Percentiles rank a stretch among this genome's conserved stretches.
Conservation (phyloP, 2,888 invertebrate genomes). For the Seira sanloemensis region DNA sequence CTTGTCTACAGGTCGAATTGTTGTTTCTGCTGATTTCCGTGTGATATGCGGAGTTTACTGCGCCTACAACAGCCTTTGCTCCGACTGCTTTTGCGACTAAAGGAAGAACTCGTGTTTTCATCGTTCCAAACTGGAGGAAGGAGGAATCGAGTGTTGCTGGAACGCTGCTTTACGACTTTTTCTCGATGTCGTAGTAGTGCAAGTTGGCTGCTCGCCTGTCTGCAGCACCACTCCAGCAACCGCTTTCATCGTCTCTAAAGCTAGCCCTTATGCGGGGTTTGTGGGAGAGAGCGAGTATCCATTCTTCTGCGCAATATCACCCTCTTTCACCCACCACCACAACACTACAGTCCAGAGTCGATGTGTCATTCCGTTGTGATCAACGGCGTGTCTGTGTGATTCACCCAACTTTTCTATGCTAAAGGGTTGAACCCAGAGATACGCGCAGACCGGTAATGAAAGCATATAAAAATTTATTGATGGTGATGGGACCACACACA, state of each 20-base stretch:
- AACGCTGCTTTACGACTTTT: neutral
- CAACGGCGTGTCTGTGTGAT: constrained; percentile 21
- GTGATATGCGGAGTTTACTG: neutral
- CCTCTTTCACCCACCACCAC: constrained; percentile 21
- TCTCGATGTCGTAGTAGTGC: neutral
- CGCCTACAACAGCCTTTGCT: constrained; percentile 6
- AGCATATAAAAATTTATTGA: too few relatives aligned
- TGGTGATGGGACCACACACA: too few relatives aligned
- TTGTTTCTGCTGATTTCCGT: constrained; percentile 5
- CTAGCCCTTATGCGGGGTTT: neutral
- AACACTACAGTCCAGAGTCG: neutral
- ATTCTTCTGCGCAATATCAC: constrained; percentile 60
- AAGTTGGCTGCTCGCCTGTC: neutral
- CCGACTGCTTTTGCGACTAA: constrained; percentile 2
- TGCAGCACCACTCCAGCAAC: neutral
- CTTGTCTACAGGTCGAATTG: constrained; percentile 11
- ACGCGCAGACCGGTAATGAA: neutral
- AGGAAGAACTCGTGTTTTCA: too few relatives aligned
- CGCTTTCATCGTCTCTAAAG: neutral
- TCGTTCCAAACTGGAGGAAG: too few relatives aligned
- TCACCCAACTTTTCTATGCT: constrained; percentile 1
- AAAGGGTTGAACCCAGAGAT: too few relatives aligned
- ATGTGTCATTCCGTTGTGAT: constrained; percentile 44
- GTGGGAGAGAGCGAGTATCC: neutral
- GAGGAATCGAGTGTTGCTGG: too few relatives aligned